Evolutionary conservation across 2,888 invertebrate species (phyloP).

Genomic region (Idaea aversata): DNA sequence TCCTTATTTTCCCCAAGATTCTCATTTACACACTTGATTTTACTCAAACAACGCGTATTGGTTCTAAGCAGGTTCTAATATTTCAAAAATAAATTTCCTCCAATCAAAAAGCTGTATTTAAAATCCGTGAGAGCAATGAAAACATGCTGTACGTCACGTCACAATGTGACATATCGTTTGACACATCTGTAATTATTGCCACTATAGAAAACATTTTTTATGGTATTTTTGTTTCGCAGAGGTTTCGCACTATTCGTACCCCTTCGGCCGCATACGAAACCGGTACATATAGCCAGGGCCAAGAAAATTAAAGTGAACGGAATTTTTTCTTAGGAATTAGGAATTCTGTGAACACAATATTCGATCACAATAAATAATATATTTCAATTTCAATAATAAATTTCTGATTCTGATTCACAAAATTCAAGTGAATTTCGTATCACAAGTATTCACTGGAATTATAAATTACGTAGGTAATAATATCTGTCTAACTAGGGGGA

Average conservation of each 20-base stretch:
- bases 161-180: conserved; percentile 55
- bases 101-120: conserved; percentile 21
- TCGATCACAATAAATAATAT: no score
- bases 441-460: no score
- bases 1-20: conserved; percentile 24
- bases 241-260: not conserved
- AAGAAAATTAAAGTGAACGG: no score
- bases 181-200: conserved; percentile 19
- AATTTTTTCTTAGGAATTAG: no score
- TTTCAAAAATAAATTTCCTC: not conserved
- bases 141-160: conserved; percentile 36
- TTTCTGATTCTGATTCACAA: no score
- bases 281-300: no score
- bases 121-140: conserved; percentile 12
- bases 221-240: not conserved
- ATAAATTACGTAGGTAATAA: no score
- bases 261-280: no score
- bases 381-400: no score
- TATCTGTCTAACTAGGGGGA: no score
- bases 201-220: conserved; percentile 9
- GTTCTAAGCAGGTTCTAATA: not conserved
- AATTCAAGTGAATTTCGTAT: no score
- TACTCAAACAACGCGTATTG: conserved; percentile 10
- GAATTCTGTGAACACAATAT: no score
- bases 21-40: conserved; percentile 2